A percentile compares a stretch with the other conserved stretches of the same genome.
Evolutionary conservation across 2,113 vertebrate species (phyloP).

Genomic region (Tachysurus vachellii): DNA sequence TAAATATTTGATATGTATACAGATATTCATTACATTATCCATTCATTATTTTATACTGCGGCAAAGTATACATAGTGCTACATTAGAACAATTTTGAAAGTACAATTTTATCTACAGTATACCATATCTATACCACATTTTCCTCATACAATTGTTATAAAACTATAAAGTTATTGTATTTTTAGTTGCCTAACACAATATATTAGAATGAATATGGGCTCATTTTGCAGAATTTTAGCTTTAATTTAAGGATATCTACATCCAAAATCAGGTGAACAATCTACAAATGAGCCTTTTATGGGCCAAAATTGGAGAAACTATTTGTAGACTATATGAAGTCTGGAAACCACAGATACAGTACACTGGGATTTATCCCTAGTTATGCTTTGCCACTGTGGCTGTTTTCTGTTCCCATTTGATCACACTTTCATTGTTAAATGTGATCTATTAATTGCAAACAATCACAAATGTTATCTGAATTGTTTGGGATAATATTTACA

Average conservation of each 20-base stretch:
- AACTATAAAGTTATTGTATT: no score
- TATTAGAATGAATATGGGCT: no score
- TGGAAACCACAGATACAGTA: no score
- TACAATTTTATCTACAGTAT: background rate
- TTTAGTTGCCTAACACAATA: no score
- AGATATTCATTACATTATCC: background rate
- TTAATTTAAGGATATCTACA: background rate
- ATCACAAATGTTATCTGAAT: no score
- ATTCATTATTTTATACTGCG: background rate
- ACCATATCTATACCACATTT: background rate
- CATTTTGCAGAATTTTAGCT: no score
- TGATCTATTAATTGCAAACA: no score
- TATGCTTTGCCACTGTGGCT: background rate
- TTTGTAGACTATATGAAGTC: no score
- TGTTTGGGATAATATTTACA: no score
- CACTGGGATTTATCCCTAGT: no score
- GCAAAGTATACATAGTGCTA: background rate
- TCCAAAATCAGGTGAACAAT: background rate
- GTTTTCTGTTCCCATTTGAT: background rate
- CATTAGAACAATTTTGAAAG: background rate
- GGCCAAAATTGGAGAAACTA: background rate
- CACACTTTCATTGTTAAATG: no score
- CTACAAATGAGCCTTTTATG: no score
- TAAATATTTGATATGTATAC: background rate
- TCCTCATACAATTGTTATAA: background rate